phyloP scores from a whole-genome alignment of 1,140 invertebrate genomes.

The Lanistes nyassanus region DNA sequence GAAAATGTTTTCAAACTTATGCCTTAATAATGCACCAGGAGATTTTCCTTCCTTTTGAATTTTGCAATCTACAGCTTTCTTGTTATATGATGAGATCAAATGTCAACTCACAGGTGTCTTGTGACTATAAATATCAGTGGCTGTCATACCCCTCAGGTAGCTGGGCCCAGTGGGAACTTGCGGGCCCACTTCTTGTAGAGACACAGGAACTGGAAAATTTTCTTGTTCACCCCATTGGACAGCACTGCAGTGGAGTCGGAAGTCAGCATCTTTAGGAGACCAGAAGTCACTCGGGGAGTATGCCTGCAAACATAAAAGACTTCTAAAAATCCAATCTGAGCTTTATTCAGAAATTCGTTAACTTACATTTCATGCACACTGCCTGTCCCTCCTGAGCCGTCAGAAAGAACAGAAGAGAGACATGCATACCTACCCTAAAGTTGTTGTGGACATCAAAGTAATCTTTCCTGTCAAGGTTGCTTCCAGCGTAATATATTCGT shows the following conservation, averaged over 20 bases:
- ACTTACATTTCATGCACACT: too few relatives aligned
- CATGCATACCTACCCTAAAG: not conserved
- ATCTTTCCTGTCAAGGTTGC: not conserved
- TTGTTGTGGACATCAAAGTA: constrained; percentile 27
- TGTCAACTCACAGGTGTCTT: too few relatives aligned
- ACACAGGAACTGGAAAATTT: constrained; percentile 18
- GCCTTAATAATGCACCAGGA: too few relatives aligned
- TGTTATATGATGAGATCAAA: too few relatives aligned
- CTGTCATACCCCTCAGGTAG: not conserved
- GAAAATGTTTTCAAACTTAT: too few relatives aligned
- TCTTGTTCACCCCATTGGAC: constrained; percentile 22
- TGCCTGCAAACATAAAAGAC: not conserved
- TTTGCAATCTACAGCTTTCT: too few relatives aligned
- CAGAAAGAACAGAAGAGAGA: too few relatives aligned
- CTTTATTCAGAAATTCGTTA: too few relatives aligned
- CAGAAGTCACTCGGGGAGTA: constrained; percentile 8
- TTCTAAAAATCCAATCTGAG: too few relatives aligned
- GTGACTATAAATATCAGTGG: too few relatives aligned
- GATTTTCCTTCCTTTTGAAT: too few relatives aligned
- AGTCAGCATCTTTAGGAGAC: constrained; percentile 18
- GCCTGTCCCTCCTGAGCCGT: too few relatives aligned
- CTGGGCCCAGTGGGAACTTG: constrained; percentile 24
- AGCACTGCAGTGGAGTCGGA: constrained; percentile 26
- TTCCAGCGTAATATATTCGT: not conserved
- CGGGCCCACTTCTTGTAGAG: constrained; percentile 29